Percentiles rank a stretch among this genome's conserved stretches.
Evolutionary conservation across 2,888 invertebrate species (phyloP).

Genomic region (Caradrina clavipalpis): DNA sequence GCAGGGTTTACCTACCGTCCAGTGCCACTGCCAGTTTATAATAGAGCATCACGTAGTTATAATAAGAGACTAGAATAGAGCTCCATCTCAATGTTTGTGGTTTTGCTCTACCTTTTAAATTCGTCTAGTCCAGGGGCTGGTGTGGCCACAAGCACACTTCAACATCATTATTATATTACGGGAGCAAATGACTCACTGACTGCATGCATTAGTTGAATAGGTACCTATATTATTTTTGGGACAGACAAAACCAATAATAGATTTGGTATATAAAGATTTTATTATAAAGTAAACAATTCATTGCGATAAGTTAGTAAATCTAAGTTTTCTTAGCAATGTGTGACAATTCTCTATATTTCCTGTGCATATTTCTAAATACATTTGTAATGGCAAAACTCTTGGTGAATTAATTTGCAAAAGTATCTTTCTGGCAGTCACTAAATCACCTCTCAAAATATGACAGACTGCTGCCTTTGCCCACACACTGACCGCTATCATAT

Average conservation of each 20-base stretch:
- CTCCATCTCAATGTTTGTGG: no score
- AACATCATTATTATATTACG: no score
- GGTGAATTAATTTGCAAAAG: constrained; percentile 88
- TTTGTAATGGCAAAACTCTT: constrained; percentile 87
- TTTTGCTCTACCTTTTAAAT: no score
- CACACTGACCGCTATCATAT: constrained; percentile 87
- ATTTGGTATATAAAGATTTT: constrained; percentile 52
- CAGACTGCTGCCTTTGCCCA: constrained; percentile 90
- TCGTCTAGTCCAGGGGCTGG: no score
- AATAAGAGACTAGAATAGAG: no score
- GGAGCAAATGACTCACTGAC: no score
- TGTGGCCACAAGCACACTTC: no score
- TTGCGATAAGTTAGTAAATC: constrained; percentile 76
- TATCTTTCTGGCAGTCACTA: constrained; percentile 87
- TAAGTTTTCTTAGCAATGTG: constrained; percentile 84
- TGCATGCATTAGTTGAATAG: not conserved
- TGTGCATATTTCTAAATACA: constrained; percentile 90
- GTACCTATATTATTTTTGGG: not conserved
- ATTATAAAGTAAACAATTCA: constrained; percentile 62
- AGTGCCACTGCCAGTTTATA: no score
- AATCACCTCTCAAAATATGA: constrained; percentile 86
- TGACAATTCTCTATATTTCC: constrained; percentile 89
- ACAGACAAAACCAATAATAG: constrained; percentile 19
- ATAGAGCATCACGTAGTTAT: no score
- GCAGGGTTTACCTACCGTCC: no score